Evolutionary conservation across 2,888 invertebrate species (phyloP).

Genomic region (Aporophyla lueneburgensis): DNA sequence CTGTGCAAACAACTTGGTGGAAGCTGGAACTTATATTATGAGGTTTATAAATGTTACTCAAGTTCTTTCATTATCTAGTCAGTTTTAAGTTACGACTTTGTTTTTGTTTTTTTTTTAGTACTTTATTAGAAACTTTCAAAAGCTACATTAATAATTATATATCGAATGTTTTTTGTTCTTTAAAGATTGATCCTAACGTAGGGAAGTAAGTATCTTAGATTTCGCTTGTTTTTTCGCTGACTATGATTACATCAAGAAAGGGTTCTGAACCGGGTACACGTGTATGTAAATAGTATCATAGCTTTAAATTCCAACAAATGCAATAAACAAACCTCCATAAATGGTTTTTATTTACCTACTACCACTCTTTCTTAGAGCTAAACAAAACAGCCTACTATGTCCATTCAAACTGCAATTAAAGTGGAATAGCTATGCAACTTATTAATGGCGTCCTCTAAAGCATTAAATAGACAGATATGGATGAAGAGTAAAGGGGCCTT

Average conservation of each 20-base stretch:
- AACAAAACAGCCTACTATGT: background rate
- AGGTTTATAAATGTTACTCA: slow-evolving; percentile 28
- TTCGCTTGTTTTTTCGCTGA: slow-evolving; percentile 42
- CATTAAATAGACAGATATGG: background rate
- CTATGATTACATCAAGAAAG: slow-evolving; percentile 60
- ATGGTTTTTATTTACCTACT: background rate
- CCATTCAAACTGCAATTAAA: background rate
- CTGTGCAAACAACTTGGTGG: background rate
- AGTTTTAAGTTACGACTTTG: slow-evolving; percentile 16
- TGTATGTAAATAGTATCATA: slow-evolving; percentile 48
- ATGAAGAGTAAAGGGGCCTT: background rate
- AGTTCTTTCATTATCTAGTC: slow-evolving; percentile 6
- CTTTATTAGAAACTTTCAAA: background rate
- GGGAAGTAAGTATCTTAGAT: slow-evolving; percentile 23
- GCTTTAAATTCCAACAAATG: slow-evolving; percentile 31
- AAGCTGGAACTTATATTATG: slow-evolving; percentile 14
- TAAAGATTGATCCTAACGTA: slow-evolving; percentile 11
- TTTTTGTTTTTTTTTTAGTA: background rate
- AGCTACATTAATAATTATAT: slow-evolving; percentile 4
- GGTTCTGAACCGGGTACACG: slow-evolving; percentile 39
- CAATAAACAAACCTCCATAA: slow-evolving; percentile 22
- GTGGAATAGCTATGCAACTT: background rate
- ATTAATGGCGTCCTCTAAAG: background rate
- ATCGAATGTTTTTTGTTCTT: slow-evolving; percentile 9
- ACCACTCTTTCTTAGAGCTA: background rate